Evolutionary conservation across 92 coral and sea anemone genomes (phyloP), one percentile per base, ranked within the genome.

Genomic region (Palythoa caribaeorum): DNA sequence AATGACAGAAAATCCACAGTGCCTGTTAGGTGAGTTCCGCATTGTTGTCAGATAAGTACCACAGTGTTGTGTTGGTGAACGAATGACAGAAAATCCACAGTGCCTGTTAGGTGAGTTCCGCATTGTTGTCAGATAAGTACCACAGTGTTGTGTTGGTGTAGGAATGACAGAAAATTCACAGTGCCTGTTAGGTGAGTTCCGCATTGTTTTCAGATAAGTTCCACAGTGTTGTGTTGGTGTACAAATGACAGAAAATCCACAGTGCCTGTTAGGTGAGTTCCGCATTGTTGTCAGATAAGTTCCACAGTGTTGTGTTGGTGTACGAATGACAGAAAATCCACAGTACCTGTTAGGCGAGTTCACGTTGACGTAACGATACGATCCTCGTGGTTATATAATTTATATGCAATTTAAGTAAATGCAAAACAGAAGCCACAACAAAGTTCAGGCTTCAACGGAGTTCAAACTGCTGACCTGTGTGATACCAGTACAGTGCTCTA

Each of bases 11-110:
- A 50, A n/a, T 15, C 35, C n/a, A 4, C 10, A 47, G 70, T 97
- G 99, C 73, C 92, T 97, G 13, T 81, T 97, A 84, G 98, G 99
- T 97, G 80, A 36, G 95, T 88, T 70, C 11, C 47, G 12, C 17
- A 16, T 2, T 44, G 12, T n/a, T 47, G 10, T 13, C 17, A 84
- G 36, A 5, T 62, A 62, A 9, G 15, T 17, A 37, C 19, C 53
- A 54, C 10, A 5, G 28, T 60, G 62, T 2, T 1, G 4, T 20
- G 54, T 1, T 19, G 10, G 1, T 2, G 98, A 93, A 1, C 80
- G 94, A 57, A 37, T 17, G 48, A 20, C 87, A 17, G 68, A 54
- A 48, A 78, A 37, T 10, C 39, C n/a, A 6, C 20, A 9, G 6
- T 73, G 66, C 6, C 8, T 38, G 53, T 85, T 95, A 84, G 98